Conservation (phyloP, 2,888 invertebrate species). For the Spilosoma lubricipeda region DNA sequence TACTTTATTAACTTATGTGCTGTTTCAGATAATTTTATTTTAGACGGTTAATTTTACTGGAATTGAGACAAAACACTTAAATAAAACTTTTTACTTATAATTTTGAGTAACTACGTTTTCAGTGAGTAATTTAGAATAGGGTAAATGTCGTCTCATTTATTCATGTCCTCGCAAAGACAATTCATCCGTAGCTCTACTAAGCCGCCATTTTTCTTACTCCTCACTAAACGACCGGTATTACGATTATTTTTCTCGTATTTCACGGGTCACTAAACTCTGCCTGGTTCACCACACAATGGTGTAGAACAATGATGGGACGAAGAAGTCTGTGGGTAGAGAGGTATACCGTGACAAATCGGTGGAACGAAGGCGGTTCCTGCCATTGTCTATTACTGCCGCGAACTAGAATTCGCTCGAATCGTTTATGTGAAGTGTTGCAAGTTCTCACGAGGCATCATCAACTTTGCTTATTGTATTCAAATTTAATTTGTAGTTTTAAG, state of each 20-base stretch:
- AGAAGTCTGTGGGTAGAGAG: slow-evolving; percentile 59
- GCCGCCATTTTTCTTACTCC: slow-evolving; percentile 5
- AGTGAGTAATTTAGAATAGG: slow-evolving; percentile 6
- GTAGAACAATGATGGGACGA: slow-evolving; percentile 58
- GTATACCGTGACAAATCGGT: slow-evolving; percentile 66
- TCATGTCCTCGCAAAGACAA: slow-evolving; percentile 12
- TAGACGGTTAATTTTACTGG: not conserved
- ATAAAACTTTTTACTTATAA: not conserved
- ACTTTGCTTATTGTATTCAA: slow-evolving; percentile 37
- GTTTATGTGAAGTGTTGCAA: slow-evolving; percentile 50
- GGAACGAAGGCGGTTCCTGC: slow-evolving; percentile 76
- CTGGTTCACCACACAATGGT: slow-evolving; percentile 61
- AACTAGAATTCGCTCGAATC: slow-evolving; percentile 59
- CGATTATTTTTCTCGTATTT: slow-evolving; percentile 37
- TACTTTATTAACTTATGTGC: not conserved
- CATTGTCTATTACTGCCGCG: slow-evolving; percentile 73
- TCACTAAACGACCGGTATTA: slow-evolving; percentile 7
- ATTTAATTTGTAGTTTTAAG: slow-evolving; percentile 27
- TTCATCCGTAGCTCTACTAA: slow-evolving; percentile 8
- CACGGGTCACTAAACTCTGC: slow-evolving; percentile 58
- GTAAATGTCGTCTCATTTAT: slow-evolving; percentile 9
- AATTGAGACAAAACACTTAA: not conserved
- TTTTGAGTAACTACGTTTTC: not conserved
- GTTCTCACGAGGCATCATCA: slow-evolving; percentile 64
- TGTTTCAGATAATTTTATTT: not conserved